Evolutionary conservation across 2,797 vertebrate species (phyloP), one percentile per base, ranked within the genome.

Genomic region (Propithecus deckenii): DNA sequence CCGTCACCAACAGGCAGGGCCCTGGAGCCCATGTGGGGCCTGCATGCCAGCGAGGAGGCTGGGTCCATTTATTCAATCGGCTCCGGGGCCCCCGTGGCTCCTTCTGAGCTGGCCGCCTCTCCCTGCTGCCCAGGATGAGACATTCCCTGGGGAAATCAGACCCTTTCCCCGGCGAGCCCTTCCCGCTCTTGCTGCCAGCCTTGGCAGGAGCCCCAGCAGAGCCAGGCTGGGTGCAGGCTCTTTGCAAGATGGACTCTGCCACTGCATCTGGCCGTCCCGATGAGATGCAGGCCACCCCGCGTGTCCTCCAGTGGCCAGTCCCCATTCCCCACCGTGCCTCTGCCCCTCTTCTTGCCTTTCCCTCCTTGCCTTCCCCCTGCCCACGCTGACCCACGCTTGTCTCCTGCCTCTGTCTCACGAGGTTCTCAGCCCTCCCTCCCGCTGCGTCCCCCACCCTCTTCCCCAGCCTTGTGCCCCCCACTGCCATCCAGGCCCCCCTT

Each of bases 311-410:
- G 50, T 75, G 52, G 43, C 18, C 46, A 48, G 5, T 28, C 25
- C n/a, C 50, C 20, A 35, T 2, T 50, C 28, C 10, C 35, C 8
- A 0, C n/a, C 17, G 4, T 55, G 6, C 13, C 38, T 1, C 18
- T 15, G 55, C 46, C 28, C 52, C 61, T 46, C 28, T 52, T n/a
- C 32, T 13, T 0, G 0, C 7, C 8, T 59, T 41, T 43, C n/a
- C 61, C 72, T 35, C n/a, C 50, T n/a, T 2, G 28, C 46, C 94
- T 43, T 59, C 25, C 12, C 48, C n/a, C 5, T 4, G 9, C n/a
- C 11, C 8, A 32, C 18, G 35, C 46, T 7, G 13, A 14, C 48
- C 9, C 25, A 5, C 2, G 7, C 48, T 72, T 30, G 11, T 67
- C 38, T 41, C 25, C 61, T 13, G 12, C 20, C 52, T 13, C 48